Conservation (phyloP, 2,888 invertebrate genomes). For the Pandemis cinnamomeana region DNA sequence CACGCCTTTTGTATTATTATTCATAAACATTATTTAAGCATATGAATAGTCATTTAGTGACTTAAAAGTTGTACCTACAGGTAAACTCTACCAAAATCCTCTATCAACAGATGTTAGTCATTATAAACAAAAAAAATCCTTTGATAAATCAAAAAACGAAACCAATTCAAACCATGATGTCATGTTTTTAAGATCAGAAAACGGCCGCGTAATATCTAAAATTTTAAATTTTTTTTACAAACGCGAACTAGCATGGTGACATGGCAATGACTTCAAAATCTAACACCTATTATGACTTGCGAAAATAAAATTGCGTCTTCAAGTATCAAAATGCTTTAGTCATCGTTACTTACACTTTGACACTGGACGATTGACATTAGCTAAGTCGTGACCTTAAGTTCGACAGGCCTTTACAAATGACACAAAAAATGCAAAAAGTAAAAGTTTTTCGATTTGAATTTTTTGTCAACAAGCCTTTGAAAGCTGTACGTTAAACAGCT, state of each 20-base stretch:
- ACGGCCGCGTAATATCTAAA: not conserved
- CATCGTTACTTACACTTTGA: constrained; percentile 32
- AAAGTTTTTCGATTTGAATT: not conserved
- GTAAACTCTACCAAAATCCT: too few species aligned
- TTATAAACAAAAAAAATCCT: too few species aligned
- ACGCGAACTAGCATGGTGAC: not conserved
- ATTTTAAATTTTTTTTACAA: not conserved
- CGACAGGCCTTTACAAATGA: not conserved
- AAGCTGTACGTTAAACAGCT: not conserved
- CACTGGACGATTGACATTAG: constrained; percentile 38
- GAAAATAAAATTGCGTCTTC: constrained; percentile 20
- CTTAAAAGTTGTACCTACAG: too few species aligned
- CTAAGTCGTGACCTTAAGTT: constrained; percentile 57
- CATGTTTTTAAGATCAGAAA: not conserved
- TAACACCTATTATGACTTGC: constrained; percentile 37
- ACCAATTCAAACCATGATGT: too few species aligned
- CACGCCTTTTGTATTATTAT: too few species aligned
- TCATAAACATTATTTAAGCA: too few species aligned
- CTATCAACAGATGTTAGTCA: too few species aligned
- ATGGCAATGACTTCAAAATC: constrained; percentile 5
- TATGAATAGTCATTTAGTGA: too few species aligned
- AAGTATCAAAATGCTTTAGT: constrained; percentile 51
- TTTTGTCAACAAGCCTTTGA: not conserved
- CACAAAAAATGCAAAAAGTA: not conserved
- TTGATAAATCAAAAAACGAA: too few species aligned